These are phyloP conservation scores for Trachelus stipa DNA, from an alignment of 2,888 invertebrate species.

Conservation along the genomic window DNA sequence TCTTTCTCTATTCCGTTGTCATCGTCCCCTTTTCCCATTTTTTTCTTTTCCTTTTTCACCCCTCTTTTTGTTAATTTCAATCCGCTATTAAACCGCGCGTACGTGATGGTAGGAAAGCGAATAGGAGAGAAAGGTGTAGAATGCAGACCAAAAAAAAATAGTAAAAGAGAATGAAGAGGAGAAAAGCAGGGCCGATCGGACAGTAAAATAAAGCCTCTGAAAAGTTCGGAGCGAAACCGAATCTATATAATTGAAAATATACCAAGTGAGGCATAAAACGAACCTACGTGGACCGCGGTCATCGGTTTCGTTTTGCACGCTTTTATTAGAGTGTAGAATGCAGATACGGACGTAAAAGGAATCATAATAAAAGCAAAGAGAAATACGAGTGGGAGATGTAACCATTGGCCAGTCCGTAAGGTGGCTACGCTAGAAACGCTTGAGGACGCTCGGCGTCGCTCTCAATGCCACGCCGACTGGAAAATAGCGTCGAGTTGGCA, in stretches of 20 bases:
- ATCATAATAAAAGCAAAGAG: constrained; percentile 3
- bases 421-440: background rate
- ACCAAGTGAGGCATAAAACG: constrained; percentile 24
- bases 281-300: constrained; percentile 3
- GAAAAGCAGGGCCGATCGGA: background rate
- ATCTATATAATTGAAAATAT: constrained; percentile 24
- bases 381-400: background rate
- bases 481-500: constrained; percentile 35
- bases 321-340: constrained; percentile 5
- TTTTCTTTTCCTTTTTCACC: background rate
- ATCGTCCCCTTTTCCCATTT: background rate
- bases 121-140: background rate
- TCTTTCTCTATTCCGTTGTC: background rate
- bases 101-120: background rate
- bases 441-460: background rate
- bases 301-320: background rate
- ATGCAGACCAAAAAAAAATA: background rate
- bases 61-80: constrained; percentile 7
- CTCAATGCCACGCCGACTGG: constrained; percentile 11
- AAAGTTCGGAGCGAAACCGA: constrained; percentile 13
- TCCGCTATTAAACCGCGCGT: constrained; percentile 12
- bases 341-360: background rate
- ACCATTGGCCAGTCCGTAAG: background rate
- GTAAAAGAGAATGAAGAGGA: background rate
- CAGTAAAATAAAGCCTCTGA: constrained; percentile 16